Evolutionary conservation across 2,797 vertebrate species (phyloP).

Genomic region (Hemitrygon akajei): DNA sequence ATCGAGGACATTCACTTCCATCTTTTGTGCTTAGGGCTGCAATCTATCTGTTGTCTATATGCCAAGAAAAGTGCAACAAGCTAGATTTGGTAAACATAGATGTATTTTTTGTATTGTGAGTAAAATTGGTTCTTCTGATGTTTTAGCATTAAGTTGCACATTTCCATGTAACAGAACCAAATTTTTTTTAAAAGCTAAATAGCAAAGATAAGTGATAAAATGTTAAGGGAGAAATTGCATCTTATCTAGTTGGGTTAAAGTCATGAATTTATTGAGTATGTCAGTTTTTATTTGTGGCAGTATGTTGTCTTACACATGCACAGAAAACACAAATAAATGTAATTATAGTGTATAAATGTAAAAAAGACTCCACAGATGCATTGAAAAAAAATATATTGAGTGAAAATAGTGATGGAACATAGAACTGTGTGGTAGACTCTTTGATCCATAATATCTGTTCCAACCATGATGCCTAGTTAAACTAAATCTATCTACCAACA

Average conservation of each 20-base stretch:
- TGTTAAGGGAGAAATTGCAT: neutral
- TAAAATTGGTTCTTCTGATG: neutral
- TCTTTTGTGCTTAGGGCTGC: constrained; percentile 65
- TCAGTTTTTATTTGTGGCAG: neutral
- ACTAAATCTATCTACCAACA: too few relatives aligned
- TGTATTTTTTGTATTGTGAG: neutral
- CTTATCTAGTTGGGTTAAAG: neutral
- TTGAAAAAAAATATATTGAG: neutral
- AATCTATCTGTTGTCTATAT: constrained; percentile 77
- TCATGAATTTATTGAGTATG: neutral
- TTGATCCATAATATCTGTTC: too few relatives aligned
- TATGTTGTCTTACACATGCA: too few relatives aligned
- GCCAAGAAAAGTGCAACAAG: constrained; percentile 64
- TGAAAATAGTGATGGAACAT: neutral
- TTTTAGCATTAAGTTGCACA: too few relatives aligned
- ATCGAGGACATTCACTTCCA: constrained; percentile 58
- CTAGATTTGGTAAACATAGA: constrained; percentile 63
- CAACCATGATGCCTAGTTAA: too few relatives aligned
- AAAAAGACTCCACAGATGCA: neutral
- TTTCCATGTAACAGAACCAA: neutral
- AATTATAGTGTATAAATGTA: neutral
- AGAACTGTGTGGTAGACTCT: too few relatives aligned
- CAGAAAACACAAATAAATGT: neutral
- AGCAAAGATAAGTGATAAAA: neutral
- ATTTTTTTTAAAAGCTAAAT: neutral